These are phyloP conservation scores for Spea bombifrons DNA, from an alignment of 2,113 vertebrate genomes.

Conservation along the genomic window DNA sequence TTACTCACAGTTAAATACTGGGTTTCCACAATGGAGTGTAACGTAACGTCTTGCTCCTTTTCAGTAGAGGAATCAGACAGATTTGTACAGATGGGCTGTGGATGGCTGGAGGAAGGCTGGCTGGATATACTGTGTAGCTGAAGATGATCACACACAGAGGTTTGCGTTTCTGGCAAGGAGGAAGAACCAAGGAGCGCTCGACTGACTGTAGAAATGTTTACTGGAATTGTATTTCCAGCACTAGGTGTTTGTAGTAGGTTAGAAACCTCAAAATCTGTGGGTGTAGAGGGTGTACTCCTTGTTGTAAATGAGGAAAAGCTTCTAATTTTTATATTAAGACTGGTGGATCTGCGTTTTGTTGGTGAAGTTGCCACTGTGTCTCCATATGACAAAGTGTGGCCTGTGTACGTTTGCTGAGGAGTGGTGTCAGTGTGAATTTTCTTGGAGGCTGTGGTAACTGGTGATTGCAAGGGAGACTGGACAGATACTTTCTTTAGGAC, in stretches of 20 bases:
- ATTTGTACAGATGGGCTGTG: not conserved
- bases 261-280: not conserved
- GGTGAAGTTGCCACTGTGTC: not conserved
- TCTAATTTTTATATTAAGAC: not conserved
- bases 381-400: not conserved
- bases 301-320: not conserved
- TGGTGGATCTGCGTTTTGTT: not conserved
- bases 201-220: not conserved
- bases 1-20: too few relatives aligned
- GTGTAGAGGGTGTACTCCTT: not conserved
- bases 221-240: not conserved
- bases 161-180: not conserved
- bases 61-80: not conserved
- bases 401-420: not conserved
- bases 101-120: not conserved
- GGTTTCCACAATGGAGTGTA: too few relatives aligned
- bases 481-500: constrained; percentile 82
- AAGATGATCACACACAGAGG: not conserved
- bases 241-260: not conserved
- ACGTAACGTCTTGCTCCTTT: too few relatives aligned
- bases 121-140: not conserved
- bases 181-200: not conserved
- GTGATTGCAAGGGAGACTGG: not conserved
- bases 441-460: not conserved
- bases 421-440: not conserved